A percentile compares a stretch with the other conserved stretches of the same genome.
Evolutionary conservation across 1,140 invertebrate genomes (phyloP).

Genomic region (Rhopalosiphum maidis): DNA sequence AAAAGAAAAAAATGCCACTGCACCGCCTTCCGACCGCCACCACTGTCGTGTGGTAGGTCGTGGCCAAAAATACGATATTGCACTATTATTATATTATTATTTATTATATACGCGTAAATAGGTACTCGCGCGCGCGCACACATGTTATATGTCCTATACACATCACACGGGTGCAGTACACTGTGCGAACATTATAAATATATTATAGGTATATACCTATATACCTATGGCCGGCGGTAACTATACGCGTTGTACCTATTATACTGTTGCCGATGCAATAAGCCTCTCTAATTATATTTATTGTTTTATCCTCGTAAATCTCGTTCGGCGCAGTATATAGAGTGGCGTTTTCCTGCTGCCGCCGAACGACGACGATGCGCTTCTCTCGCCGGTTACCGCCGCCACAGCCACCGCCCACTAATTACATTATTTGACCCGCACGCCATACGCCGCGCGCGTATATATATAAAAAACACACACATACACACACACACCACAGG

Average conservation of each 20-base stretch:
- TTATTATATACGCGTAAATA: neutral
- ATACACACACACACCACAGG: neutral
- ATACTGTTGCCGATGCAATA: neutral
- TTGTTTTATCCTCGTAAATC: conserved; percentile 25
- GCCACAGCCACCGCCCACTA: conserved; percentile 38
- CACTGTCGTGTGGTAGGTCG: conserved; percentile 35
- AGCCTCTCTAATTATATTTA: conserved; percentile 20
- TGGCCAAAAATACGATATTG: neutral
- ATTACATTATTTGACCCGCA: conserved; percentile 42
- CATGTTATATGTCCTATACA: too few relatives aligned
- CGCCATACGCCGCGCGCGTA: conserved; percentile 22
- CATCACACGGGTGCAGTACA: neutral
- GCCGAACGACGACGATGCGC: conserved; percentile 10
- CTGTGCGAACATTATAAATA: neutral
- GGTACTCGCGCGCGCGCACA: neutral
- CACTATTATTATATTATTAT: neutral
- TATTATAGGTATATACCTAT: too few relatives aligned
- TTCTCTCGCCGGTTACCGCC: neutral
- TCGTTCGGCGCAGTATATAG: neutral
- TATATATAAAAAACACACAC: neutral
- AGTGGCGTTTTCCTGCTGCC: conserved; percentile 17
- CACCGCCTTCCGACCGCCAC: neutral
- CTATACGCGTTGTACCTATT: neutral
- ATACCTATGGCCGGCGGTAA: neutral
- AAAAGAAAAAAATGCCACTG: neutral